Percentiles rank a stretch among this genome's conserved stretches.
phyloP scores from a whole-genome alignment of 1,140 invertebrate species.

The Dufourea novaeangliae region DNA sequence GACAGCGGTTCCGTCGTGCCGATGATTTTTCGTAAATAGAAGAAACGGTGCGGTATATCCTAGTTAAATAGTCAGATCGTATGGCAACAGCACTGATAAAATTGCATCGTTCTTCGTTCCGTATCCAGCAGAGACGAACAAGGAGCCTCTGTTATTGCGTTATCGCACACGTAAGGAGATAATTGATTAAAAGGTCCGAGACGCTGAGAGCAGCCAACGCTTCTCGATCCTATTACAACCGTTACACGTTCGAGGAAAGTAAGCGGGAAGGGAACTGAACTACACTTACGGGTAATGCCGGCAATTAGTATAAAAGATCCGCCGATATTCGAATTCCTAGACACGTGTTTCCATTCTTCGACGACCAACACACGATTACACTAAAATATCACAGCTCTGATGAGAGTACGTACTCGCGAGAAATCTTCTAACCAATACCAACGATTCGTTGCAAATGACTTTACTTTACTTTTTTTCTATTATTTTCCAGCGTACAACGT shows the following conservation, averaged over 20 bases:
- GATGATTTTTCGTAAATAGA: not conserved
- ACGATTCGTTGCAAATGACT: too few relatives aligned
- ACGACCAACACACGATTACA: not conserved
- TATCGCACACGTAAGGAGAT: conserved; percentile 1
- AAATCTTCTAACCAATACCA: too few relatives aligned
- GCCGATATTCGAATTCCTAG: not conserved
- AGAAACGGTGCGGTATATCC: too few relatives aligned
- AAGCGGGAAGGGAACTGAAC: conserved; percentile 38
- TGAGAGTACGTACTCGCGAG: too few relatives aligned
- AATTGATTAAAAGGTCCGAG: conserved; percentile 14
- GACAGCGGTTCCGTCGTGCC: too few relatives aligned
- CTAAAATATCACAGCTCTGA: too few relatives aligned
- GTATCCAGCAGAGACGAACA: not conserved
- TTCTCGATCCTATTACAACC: conserved; percentile 8
- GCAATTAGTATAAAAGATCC: too few relatives aligned
- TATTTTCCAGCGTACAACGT: conserved; percentile 68
- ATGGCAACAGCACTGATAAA: not conserved
- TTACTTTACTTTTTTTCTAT: conserved; percentile 32
- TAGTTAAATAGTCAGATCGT: not conserved
- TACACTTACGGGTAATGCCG: too few relatives aligned
- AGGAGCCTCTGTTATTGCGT: not conserved
- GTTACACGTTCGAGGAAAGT: conserved; percentile 33
- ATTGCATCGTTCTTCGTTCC: not conserved
- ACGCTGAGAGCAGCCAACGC: not conserved
- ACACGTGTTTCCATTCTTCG: not conserved